These are phyloP conservation scores for Acronicta alni DNA, from an alignment of 2,888 invertebrate genomes.

Conservation along the genomic window DNA sequence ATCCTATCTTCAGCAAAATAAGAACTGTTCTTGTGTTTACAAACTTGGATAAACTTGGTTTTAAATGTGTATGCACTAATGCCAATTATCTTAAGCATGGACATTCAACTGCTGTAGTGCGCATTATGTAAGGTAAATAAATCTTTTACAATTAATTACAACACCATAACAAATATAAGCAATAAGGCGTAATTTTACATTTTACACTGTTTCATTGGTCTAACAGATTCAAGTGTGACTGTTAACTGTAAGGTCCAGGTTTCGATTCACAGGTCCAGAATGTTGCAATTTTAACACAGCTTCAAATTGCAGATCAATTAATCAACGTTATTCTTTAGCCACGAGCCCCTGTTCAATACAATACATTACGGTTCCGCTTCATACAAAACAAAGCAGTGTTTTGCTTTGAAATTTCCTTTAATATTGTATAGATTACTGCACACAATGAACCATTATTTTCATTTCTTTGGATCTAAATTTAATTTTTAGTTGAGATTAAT, in stretches of 20 bases:
- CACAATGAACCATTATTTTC: constrained; percentile 8
- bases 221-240: too few species aligned
- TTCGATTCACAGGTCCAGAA: too few species aligned
- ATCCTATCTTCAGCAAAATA: constrained; percentile 51
- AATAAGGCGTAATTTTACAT: not conserved
- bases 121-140: constrained; percentile 52
- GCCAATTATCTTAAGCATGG: constrained; percentile 45
- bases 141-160: constrained; percentile 41
- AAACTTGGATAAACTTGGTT: constrained; percentile 5
- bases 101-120: constrained; percentile 42
- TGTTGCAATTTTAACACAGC: too few species aligned
- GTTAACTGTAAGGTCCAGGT: too few species aligned
- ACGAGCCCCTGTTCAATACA: too few species aligned
- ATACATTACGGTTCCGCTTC: too few species aligned
- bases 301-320: too few species aligned
- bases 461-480: constrained; percentile 20
- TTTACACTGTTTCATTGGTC: too few species aligned
- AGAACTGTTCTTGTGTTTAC: constrained; percentile 26
- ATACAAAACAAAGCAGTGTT: too few species aligned
- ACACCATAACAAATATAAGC: constrained; percentile 5
- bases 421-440: not conserved
- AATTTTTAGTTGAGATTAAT: constrained; percentile 19
- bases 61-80: constrained; percentile 46
- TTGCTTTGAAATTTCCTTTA: too few species aligned
- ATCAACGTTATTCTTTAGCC: too few species aligned